Evolutionary conservation across 2,888 invertebrate genomes (phyloP).

Genomic region (Maniola hyperantus): DNA sequence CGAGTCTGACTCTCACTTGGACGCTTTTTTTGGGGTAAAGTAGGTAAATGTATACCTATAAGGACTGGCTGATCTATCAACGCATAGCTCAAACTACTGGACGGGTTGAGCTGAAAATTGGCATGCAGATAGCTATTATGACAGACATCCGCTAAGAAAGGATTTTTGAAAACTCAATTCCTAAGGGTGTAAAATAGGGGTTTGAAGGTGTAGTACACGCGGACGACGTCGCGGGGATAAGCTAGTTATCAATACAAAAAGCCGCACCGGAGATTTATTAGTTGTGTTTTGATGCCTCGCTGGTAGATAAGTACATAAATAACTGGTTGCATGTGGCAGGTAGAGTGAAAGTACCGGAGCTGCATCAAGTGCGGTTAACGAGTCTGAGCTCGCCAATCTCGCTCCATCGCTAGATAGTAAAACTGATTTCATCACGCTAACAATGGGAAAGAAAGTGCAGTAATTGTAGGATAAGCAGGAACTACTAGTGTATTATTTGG

Average conservation of each 20-base stretch:
- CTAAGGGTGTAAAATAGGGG: too few species aligned
- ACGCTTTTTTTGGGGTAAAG: too few species aligned
- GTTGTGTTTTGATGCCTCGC: slow-evolving; percentile 25
- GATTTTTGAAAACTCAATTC: too few species aligned
- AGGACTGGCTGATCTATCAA: too few species aligned
- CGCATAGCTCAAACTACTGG: too few species aligned
- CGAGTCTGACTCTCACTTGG: too few species aligned
- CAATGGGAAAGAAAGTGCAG: slow-evolving; percentile 79
- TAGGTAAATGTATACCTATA: too few species aligned
- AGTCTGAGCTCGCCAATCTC: slow-evolving; percentile 60
- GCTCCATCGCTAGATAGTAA: slow-evolving; percentile 76
- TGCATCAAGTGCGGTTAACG: slow-evolving; percentile 64
- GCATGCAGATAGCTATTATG: too few species aligned
- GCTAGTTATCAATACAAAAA: neutral
- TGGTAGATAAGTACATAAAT: slow-evolving; percentile 24
- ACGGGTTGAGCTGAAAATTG: too few species aligned
- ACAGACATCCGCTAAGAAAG: too few species aligned
- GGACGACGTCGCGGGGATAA: too few species aligned
- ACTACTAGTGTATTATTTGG: slow-evolving; percentile 50
- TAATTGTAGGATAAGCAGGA: slow-evolving; percentile 76
- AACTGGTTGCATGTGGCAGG: slow-evolving; percentile 50
- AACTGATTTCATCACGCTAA: slow-evolving; percentile 73
- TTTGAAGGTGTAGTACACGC: too few species aligned
- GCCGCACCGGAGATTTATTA: slow-evolving; percentile 15
- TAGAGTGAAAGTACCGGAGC: slow-evolving; percentile 73